A percentile compares a stretch with the other conserved stretches of the same genome.
Evolutionary conservation across 2,797 vertebrate species (phyloP).

Genomic region (Synaphobranchus kaupii): DNA sequence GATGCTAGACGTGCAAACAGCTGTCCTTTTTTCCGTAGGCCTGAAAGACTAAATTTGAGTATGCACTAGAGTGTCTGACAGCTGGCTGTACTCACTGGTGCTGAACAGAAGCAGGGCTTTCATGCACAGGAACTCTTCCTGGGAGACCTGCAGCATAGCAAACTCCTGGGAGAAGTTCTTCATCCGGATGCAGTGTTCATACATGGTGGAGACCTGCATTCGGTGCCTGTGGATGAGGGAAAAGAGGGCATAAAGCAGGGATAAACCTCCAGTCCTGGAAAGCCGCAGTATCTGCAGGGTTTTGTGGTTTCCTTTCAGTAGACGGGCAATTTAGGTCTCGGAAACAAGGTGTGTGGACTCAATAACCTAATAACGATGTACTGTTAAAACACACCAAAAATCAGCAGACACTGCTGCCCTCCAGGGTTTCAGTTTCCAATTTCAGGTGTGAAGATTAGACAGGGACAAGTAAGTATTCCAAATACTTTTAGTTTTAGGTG

Average conservation of each 20-base stretch:
- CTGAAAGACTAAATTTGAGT: neutral
- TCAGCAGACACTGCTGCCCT: neutral
- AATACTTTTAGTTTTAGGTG: too few relatives aligned
- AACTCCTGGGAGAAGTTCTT: conserved; percentile 88
- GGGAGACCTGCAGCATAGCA: conserved; percentile 87
- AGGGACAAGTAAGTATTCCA: too few relatives aligned
- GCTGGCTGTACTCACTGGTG: conserved; percentile 80
- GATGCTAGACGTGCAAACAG: neutral
- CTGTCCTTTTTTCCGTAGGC: neutral
- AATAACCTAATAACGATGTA: neutral
- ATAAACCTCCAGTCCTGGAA: neutral
- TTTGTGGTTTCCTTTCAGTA: neutral
- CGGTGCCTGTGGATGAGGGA: conserved; percentile 73
- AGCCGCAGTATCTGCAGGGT: neutral
- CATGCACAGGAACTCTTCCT: conserved; percentile 95
- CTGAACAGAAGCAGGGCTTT: conserved; percentile 94
- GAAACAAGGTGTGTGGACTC: neutral
- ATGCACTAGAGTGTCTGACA: neutral
- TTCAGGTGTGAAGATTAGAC: neutral
- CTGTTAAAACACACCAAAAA: neutral
- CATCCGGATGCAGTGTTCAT: conserved; percentile 90
- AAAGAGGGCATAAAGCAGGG: neutral
- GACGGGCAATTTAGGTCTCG: neutral
- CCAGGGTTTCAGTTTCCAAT: neutral
- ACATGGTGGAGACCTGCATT: conserved; percentile 94